These are phyloP conservation scores for Karalla daura DNA, from an alignment of 2,797 vertebrate genomes.

Conservation along the genomic window DNA sequence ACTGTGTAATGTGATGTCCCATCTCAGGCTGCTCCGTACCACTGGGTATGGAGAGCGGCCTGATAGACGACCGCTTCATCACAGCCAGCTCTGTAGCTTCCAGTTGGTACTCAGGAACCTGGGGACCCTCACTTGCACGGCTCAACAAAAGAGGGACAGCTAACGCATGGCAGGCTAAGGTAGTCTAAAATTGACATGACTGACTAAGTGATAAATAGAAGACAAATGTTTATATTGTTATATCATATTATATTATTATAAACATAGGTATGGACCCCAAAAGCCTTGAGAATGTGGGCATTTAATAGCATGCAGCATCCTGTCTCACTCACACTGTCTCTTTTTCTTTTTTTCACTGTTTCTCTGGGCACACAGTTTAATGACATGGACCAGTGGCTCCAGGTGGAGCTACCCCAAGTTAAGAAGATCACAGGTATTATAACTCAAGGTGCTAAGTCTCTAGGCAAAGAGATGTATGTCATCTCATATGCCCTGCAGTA, in stretches of 20 bases:
- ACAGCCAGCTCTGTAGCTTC: slow-evolving; percentile 88
- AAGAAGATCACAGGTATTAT: slow-evolving; percentile 94
- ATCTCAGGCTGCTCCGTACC: slow-evolving; percentile 91
- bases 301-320: not conserved
- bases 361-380: slow-evolving; percentile 74
- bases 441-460: slow-evolving; percentile 90
- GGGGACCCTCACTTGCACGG: slow-evolving; percentile 88
- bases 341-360: not conserved
- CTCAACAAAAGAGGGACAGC: slow-evolving; percentile 87
- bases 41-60: slow-evolving; percentile 89
- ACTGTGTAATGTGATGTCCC: not conserved
- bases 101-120: slow-evolving; percentile 85
- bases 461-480: slow-evolving; percentile 88
- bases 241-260: no score
- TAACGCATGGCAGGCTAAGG: slow-evolving; percentile 95
- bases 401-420: slow-evolving; percentile 88
- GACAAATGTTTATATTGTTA: no score
- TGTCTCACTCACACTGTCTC: no score
- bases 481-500: slow-evolving; percentile 85
- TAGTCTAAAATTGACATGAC: slow-evolving; percentile 58
- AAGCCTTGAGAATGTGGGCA: not conserved
- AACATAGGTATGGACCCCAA: no score
- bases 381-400: slow-evolving; percentile 92
- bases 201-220: no score
- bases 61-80: slow-evolving; percentile 86